Conservation (phyloP, 2,113 vertebrate genomes). For the Struthidea cinerea region DNA sequence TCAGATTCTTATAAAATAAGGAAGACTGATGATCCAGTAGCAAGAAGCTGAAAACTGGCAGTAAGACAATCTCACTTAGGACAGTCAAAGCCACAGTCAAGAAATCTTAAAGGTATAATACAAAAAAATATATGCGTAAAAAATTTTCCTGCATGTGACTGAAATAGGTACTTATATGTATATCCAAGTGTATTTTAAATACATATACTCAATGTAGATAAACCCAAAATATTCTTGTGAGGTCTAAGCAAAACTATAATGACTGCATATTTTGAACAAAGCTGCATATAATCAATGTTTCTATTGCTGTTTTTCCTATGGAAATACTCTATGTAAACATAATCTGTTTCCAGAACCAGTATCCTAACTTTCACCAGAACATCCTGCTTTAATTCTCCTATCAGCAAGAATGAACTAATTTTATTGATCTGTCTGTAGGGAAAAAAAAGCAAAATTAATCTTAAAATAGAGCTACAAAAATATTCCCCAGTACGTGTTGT, state of each 20-base stretch:
- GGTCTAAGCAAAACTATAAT: neutral
- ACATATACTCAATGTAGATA: neutral
- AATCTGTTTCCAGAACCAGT: neutral
- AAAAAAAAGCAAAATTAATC: neutral
- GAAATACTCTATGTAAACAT: neutral
- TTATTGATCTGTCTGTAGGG: neutral
- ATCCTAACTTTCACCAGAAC: neutral
- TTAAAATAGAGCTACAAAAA: neutral
- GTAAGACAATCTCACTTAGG: neutral
- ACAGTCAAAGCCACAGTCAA: neutral
- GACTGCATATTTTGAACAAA: neutral
- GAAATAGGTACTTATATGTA: neutral
- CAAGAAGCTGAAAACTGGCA: neutral
- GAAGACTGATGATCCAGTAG: neutral
- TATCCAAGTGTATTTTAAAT: neutral
- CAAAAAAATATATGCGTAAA: fast-evolving
- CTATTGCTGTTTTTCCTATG: neutral
- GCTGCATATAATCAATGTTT: neutral
- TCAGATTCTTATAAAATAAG: neutral
- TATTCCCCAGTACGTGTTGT: fast-evolving
- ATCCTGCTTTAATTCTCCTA: neutral
- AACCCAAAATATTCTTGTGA: neutral
- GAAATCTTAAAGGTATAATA: neutral
- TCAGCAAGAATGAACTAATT: neutral
- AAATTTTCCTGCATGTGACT: neutral